A percentile compares a stretch with the other conserved stretches of the same genome.
Conservation (phyloP, 2,113 vertebrate genomes). For the Urocynchramus pylzowi region DNA sequence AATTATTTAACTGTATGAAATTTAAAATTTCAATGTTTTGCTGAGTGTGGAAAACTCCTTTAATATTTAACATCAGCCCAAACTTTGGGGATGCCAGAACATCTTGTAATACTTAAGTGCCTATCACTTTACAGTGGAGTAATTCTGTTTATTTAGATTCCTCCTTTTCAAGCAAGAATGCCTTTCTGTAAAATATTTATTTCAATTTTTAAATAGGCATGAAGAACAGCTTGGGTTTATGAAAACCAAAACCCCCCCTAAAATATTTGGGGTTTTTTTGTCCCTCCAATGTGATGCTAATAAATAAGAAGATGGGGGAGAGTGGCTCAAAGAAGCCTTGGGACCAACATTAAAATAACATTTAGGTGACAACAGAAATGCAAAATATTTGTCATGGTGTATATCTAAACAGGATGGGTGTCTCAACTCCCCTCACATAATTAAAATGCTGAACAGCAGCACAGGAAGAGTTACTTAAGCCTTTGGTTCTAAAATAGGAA, state of each 20-base stretch:
- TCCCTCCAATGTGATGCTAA: background rate
- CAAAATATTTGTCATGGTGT: background rate
- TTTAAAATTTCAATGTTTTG: no score
- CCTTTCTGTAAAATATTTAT: background rate
- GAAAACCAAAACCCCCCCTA: background rate
- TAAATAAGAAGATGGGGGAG: background rate
- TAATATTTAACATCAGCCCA: background rate
- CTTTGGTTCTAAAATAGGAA: background rate
- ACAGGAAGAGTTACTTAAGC: background rate
- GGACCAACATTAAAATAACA: background rate
- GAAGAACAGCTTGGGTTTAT: background rate
- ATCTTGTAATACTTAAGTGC: background rate
- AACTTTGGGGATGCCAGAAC: background rate
- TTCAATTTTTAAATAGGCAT: background rate
- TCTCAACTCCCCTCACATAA: background rate
- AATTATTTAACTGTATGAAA: no score
- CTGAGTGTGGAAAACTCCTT: background rate
- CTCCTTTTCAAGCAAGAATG: background rate
- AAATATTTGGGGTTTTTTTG: fast-evolving
- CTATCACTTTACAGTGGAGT: background rate
- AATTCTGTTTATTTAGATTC: background rate
- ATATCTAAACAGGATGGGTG: background rate
- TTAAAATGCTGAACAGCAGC: background rate
- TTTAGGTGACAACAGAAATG: background rate
- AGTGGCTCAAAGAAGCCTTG: background rate